A percentile compares a stretch with the other conserved stretches of the same genome.
Evolutionary conservation across 2,888 invertebrate species (phyloP).

Genomic region (Hedya salicella): DNA sequence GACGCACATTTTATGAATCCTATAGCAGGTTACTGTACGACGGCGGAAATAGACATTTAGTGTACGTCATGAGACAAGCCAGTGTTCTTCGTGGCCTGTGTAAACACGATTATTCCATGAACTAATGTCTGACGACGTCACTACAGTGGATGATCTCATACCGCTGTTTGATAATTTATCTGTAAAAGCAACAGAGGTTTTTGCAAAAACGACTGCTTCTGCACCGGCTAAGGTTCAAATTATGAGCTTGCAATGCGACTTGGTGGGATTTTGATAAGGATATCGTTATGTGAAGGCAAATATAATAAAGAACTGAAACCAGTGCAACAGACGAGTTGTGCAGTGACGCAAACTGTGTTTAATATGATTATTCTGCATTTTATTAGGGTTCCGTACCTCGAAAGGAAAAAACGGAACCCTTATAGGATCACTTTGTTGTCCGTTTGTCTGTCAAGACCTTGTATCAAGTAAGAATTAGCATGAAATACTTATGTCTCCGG

Average conservation of each 20-base stretch:
- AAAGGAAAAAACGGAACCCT: too few species aligned
- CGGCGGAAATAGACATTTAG: not conserved
- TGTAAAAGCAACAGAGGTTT: not conserved
- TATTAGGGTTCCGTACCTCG: too few species aligned
- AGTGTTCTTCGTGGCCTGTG: constrained; percentile 1
- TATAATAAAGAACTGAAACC: too few species aligned
- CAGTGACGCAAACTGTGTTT: not conserved
- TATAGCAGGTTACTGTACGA: not conserved
- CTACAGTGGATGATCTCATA: not conserved
- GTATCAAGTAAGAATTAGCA: too few species aligned
- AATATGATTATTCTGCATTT: not conserved
- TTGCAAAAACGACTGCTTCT: not conserved
- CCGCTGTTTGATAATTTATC: not conserved
- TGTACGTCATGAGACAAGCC: not conserved
- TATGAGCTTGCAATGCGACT: too few species aligned
- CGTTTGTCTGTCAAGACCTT: too few species aligned
- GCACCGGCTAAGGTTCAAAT: not conserved
- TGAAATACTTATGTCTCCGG: too few species aligned
- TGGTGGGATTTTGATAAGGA: too few species aligned
- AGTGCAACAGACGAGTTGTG: not conserved
- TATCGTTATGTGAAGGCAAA: too few species aligned
- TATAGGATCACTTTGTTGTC: too few species aligned
- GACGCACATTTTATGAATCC: not conserved
- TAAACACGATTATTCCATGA: not conserved
- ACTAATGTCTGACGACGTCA: not conserved